Percentiles rank a stretch among this genome's conserved stretches.
Conservation (phyloP, 2,888 invertebrate genomes). For the Eupithecia subumbrata region DNA sequence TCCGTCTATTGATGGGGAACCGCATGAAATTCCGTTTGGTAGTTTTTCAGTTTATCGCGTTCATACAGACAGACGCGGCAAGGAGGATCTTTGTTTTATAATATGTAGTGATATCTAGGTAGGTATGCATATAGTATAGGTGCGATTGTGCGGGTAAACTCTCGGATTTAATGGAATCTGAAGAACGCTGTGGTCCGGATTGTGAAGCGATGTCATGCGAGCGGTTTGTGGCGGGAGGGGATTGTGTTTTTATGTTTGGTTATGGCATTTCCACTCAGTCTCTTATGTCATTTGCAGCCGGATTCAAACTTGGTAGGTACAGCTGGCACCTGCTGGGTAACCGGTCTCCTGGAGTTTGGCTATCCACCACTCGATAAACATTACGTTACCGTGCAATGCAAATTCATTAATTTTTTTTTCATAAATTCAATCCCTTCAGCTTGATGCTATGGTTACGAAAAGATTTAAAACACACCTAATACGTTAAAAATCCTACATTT, state of each 20-base stretch:
- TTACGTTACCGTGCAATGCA: too few species aligned
- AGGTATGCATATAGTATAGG: background rate
- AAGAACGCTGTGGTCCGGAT: constrained; percentile 27
- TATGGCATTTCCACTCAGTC: background rate
- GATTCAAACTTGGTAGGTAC: too few species aligned
- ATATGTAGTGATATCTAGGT: background rate
- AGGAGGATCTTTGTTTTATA: background rate
- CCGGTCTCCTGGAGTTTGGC: too few species aligned
- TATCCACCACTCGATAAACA: too few species aligned
- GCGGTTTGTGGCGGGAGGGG: constrained; percentile 7
- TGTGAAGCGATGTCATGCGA: constrained; percentile 22
- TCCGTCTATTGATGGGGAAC: background rate
- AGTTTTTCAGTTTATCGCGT: background rate
- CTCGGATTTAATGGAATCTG: constrained; percentile 40
- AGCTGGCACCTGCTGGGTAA: too few species aligned
- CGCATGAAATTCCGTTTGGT: background rate
- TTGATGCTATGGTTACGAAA: too few species aligned
- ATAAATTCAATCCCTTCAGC: too few species aligned
- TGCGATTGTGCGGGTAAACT: constrained; percentile 34
- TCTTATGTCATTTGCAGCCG: background rate
- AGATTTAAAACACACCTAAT: background rate
- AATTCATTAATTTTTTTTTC: too few species aligned
- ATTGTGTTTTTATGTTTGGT: background rate
- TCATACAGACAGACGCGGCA: constrained; percentile 12
- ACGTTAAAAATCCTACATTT: background rate